A percentile compares a stretch with the other conserved stretches of the same genome.
Evolutionary conservation across 2,113 vertebrate genomes (phyloP).

Genomic region (Notothenia rossii): DNA sequence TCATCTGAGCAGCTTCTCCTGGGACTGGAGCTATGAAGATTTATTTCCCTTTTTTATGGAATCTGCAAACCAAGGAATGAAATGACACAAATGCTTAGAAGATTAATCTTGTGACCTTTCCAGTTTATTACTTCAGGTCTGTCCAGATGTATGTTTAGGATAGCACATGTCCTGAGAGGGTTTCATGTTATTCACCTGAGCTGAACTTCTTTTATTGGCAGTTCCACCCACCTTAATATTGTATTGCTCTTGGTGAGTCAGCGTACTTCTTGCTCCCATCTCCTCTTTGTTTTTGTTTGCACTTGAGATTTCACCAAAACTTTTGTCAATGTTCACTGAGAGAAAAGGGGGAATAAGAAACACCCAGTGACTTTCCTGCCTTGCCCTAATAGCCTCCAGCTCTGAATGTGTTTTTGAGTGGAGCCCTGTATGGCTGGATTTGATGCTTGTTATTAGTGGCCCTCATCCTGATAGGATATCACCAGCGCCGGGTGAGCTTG

Average conservation of each 20-base stretch:
- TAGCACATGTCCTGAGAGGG: background rate
- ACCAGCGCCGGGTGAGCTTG: slow-evolving; percentile 23
- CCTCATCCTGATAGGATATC: slow-evolving; percentile 40
- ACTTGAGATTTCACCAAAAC: background rate
- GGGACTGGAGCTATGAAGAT: slow-evolving; percentile 32
- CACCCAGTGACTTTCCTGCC: background rate
- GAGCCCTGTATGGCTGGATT: slow-evolving; percentile 13
- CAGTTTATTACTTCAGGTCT: background rate
- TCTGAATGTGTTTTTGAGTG: slow-evolving; percentile 8
- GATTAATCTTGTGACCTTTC: slow-evolving; percentile 1
- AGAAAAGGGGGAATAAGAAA: background rate
- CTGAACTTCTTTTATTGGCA: slow-evolving; percentile 34
- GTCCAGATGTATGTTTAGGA: slow-evolving; percentile 11
- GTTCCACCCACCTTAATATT: slow-evolving; percentile 44
- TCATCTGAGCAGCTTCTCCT: slow-evolving; percentile 42
- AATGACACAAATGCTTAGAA: slow-evolving; percentile 34
- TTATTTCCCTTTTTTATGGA: background rate
- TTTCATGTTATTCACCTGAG: slow-evolving; percentile 13
- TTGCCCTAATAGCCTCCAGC: background rate
- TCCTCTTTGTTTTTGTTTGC: background rate
- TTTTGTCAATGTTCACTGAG: background rate
- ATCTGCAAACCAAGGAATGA: slow-evolving; percentile 34
- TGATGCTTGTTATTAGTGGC: slow-evolving; percentile 32
- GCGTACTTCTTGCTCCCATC: slow-evolving; percentile 6
- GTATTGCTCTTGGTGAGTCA: slow-evolving; percentile 45